Evolutionary conservation across 2,888 invertebrate genomes (phyloP).

Genomic region (Dryocosmus kuriphilus): DNA sequence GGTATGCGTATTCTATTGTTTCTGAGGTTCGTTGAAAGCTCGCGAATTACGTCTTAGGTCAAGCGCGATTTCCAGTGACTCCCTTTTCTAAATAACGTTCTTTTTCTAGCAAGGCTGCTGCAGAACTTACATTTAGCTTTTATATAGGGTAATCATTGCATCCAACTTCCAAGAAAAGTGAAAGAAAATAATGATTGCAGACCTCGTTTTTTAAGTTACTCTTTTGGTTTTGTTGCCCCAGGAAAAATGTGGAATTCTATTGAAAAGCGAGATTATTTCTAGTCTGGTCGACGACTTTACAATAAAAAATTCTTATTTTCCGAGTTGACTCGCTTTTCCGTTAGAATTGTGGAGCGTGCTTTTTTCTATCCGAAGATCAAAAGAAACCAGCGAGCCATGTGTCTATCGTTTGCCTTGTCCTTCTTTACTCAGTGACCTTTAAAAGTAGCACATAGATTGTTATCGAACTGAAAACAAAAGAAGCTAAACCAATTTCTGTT

Average conservation of each 20-base stretch:
- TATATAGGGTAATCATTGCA: not conserved
- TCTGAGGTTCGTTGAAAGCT: conserved; percentile 8
- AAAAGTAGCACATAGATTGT: conserved; percentile 23
- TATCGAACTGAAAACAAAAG: conserved; percentile 32
- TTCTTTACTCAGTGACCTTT: conserved; percentile 30
- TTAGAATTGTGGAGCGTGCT: not conserved
- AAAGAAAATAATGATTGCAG: not conserved
- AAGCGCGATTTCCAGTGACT: conserved; percentile 34
- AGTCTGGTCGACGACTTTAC: not conserved
- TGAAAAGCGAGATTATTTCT: not conserved
- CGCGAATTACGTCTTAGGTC: conserved; percentile 35
- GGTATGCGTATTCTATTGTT: not conserved
- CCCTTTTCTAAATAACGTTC: conserved; percentile 28
- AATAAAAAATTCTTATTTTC: not conserved
- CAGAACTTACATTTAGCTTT: conserved; percentile 5
- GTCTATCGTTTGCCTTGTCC: conserved; percentile 27
- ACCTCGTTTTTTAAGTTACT: not conserved
- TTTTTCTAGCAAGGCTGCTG: not conserved
- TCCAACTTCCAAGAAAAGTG: not conserved
- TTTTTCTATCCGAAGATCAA: conserved; percentile 6
- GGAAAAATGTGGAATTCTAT: not conserved
- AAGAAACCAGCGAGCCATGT: conserved; percentile 20
- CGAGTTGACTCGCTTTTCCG: not conserved
- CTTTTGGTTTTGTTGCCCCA: not conserved
- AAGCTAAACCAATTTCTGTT: conserved; percentile 28